A percentile compares a stretch with the other conserved stretches of the same genome.
phyloP scores from a whole-genome alignment of 2,113 vertebrate genomes.

The Ia io region DNA sequence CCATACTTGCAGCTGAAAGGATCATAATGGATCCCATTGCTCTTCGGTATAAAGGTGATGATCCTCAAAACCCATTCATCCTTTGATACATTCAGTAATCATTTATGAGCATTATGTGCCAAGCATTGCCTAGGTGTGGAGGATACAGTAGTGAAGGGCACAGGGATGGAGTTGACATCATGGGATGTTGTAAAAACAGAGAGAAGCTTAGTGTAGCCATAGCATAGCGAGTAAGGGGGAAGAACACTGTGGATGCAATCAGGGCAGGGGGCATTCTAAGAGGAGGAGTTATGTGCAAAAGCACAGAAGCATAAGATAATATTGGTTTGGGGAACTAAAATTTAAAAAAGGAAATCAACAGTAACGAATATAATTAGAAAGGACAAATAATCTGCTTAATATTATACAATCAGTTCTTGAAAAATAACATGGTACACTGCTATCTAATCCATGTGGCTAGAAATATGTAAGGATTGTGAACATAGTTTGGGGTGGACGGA shows the following conservation, averaged over 20 bases:
- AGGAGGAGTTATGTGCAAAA: neutral
- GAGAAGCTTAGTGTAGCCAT: neutral
- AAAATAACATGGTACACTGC: neutral
- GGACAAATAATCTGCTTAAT: neutral
- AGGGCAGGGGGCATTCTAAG: neutral
- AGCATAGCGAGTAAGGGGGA: neutral
- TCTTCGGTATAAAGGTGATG: slow-evolving; percentile 31
- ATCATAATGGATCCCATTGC: neutral
- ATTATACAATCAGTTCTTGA: neutral
- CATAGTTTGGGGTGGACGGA: neutral
- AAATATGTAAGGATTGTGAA: neutral
- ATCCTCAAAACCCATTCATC: slow-evolving; percentile 12
- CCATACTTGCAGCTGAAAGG: neutral
- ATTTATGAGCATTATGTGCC: neutral
- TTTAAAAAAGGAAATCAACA: neutral
- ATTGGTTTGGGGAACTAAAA: neutral
- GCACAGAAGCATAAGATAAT: neutral
- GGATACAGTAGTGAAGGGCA: neutral
- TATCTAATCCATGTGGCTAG: neutral
- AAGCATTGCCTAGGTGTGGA: neutral
- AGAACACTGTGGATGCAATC: neutral
- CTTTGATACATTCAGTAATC: slow-evolving; percentile 4
- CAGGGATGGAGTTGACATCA: neutral
- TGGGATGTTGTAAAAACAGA: neutral
- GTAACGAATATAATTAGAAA: neutral